phyloP scores from a whole-genome alignment of 1,140 invertebrate species.

The Paraescarpia echinospica region DNA sequence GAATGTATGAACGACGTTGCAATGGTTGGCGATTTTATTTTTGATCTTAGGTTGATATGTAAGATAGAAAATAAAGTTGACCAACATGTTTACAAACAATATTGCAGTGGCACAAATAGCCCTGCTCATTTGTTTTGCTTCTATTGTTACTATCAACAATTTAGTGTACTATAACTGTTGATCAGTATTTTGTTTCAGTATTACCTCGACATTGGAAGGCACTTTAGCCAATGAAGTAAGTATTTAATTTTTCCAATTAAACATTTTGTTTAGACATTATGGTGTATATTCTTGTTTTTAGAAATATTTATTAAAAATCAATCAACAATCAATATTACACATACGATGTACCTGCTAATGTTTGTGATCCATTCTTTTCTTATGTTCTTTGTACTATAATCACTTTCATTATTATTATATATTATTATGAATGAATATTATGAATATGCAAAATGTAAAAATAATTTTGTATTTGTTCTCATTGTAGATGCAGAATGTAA shows the following conservation, averaged over 20 bases:
- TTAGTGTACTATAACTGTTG: too few relatives aligned
- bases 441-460: background rate
- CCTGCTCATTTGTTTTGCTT: too few relatives aligned
- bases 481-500: conserved; percentile 17
- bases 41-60: too few relatives aligned
- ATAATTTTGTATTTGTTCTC: background rate
- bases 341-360: too few relatives aligned
- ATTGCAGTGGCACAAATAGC: too few relatives aligned
- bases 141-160: too few relatives aligned
- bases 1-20: too few relatives aligned
- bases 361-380: background rate
- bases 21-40: too few relatives aligned
- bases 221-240: conserved; percentile 19
- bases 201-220: conserved; percentile 5
- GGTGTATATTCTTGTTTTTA: background rate
- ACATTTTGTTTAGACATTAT: conserved; percentile 7
- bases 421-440: background rate
- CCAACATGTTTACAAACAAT: too few relatives aligned
- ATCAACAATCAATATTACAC: too few relatives aligned
- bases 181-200: background rate
- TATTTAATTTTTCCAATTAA: conserved; percentile 7
- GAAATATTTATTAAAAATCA: too few relatives aligned
- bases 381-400: background rate
- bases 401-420: conserved; percentile 12
- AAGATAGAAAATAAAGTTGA: too few relatives aligned